Evolutionary conservation across 2,113 vertebrate species (phyloP).

Genomic region (Lethenteron reissneri): DNA sequence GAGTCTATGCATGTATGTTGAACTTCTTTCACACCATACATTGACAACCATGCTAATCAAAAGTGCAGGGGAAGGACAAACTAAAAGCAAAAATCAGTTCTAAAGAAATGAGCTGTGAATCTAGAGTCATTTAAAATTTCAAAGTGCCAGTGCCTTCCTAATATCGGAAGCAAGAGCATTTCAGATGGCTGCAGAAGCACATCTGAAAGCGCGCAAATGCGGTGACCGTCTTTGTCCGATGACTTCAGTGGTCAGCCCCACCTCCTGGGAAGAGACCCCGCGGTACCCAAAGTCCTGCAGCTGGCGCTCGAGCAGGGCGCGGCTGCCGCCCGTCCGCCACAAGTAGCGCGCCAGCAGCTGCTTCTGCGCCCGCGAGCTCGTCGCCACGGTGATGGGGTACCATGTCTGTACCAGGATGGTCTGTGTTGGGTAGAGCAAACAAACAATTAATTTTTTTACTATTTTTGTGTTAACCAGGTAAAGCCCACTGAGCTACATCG

Average conservation of each 20-base stretch:
- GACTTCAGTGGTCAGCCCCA: slow-evolving; percentile 9
- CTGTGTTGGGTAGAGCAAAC: slow-evolving; percentile 12
- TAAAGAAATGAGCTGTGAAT: too few relatives aligned
- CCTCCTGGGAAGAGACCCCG: slow-evolving; percentile 37
- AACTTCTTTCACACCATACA: too few relatives aligned
- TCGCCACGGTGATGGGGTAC: slow-evolving; percentile 39
- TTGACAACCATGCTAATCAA: too few relatives aligned
- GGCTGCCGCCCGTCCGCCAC: slow-evolving; percentile 25
- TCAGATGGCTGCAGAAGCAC: too few relatives aligned
- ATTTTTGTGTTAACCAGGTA: neutral
- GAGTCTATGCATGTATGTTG: too few relatives aligned
- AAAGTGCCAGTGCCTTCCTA: too few relatives aligned
- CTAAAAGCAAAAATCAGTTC: too few relatives aligned
- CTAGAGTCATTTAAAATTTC: too few relatives aligned
- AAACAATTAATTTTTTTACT: neutral
- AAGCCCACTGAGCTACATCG: neutral
- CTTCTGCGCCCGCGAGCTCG: slow-evolving; percentile 33
- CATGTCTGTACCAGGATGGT: slow-evolving; percentile 38
- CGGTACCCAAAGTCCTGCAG: slow-evolving; percentile 37
- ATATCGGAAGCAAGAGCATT: too few relatives aligned
- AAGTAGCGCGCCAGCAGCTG: slow-evolving; percentile 33
- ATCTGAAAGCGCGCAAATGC: too few relatives aligned
- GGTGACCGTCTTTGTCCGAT: too few relatives aligned
- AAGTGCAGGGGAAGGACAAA: too few relatives aligned
- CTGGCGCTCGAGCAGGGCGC: slow-evolving; percentile 27